Evolutionary conservation across 2,888 invertebrate genomes (phyloP).

Genomic region (Pherbina coryleti): DNA sequence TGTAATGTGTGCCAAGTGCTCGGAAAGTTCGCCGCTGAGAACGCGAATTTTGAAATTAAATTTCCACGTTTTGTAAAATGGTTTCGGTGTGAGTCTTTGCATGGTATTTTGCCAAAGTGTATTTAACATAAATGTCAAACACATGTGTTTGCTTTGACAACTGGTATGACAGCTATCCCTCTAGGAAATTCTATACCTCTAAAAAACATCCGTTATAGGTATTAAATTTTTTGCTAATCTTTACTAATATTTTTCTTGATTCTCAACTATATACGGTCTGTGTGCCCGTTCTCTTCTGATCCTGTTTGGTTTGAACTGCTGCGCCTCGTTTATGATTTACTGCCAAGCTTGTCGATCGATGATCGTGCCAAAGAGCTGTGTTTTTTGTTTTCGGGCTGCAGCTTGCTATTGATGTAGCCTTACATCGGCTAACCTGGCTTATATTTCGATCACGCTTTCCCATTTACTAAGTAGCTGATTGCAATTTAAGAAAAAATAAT

Average conservation of each 20-base stretch:
- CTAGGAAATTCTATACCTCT: no score
- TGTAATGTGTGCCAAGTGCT: no score
- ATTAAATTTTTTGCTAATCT: not conserved
- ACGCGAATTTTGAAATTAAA: no score
- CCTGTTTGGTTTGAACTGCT: conserved; percentile 20
- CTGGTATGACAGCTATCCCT: no score
- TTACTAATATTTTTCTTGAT: not conserved
- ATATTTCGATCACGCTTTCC: conserved; percentile 37
- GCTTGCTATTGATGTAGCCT: not conserved
- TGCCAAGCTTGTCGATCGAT: conserved; percentile 38
- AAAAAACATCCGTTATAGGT: no score
- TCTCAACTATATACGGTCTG: not conserved
- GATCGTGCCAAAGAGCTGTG: conserved; percentile 6
- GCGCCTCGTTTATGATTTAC: conserved; percentile 49
- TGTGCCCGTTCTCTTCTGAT: not conserved
- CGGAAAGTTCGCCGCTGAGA: no score
- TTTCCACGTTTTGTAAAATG: no score
- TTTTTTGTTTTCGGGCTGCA: not conserved
- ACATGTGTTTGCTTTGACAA: no score
- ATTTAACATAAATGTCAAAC: no score
- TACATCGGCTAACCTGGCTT: not conserved
- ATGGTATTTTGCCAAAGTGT: no score
- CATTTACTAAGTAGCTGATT: conserved; percentile 36
- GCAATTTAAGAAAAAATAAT: conserved; percentile 37
- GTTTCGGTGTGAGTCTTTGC: no score